Evolutionary conservation across 1,140 invertebrate species (phyloP).

Genomic region (Luehdorfia chinensis): DNA sequence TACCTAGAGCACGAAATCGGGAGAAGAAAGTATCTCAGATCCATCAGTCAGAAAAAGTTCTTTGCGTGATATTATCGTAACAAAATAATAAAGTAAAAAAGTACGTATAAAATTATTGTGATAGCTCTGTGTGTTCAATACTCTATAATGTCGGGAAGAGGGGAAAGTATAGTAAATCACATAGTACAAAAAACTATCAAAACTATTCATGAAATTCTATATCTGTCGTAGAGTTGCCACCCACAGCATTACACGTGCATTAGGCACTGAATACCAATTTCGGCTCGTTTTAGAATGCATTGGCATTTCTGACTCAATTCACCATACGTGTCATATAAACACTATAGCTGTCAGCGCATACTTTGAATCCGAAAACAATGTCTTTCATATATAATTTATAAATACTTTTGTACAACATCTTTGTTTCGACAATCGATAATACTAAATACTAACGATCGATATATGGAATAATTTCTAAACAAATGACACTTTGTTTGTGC

Average conservation of each 20-base stretch:
- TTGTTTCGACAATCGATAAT: constrained; percentile 3
- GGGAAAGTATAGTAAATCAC: too few relatives aligned
- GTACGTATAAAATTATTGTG: too few relatives aligned
- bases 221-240: constrained; percentile 50
- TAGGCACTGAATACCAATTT: constrained; percentile 60
- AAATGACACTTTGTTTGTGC: constrained; percentile 18
- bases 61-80: too few relatives aligned
- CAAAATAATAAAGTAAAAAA: too few relatives aligned
- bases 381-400: constrained; percentile 6
- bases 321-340: constrained; percentile 51
- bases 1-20: too few relatives aligned
- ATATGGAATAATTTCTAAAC: constrained; percentile 14
- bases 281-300: constrained; percentile 46
- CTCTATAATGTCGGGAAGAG: too few relatives aligned
- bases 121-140: too few relatives aligned
- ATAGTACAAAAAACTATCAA: constrained; percentile 38
- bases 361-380: constrained; percentile 24
- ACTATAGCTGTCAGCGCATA: constrained; percentile 29
- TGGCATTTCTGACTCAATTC: constrained; percentile 52
- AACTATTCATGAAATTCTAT: constrained; percentile 61
- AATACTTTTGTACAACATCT: constrained; percentile 6
- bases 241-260: constrained; percentile 65
- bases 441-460: constrained; percentile 3
- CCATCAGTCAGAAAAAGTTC: too few relatives aligned
- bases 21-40: too few relatives aligned